These are phyloP conservation scores for Arctocebus calabarensis DNA, from an alignment of 2,797 vertebrate genomes.

Conservation along the genomic window DNA sequence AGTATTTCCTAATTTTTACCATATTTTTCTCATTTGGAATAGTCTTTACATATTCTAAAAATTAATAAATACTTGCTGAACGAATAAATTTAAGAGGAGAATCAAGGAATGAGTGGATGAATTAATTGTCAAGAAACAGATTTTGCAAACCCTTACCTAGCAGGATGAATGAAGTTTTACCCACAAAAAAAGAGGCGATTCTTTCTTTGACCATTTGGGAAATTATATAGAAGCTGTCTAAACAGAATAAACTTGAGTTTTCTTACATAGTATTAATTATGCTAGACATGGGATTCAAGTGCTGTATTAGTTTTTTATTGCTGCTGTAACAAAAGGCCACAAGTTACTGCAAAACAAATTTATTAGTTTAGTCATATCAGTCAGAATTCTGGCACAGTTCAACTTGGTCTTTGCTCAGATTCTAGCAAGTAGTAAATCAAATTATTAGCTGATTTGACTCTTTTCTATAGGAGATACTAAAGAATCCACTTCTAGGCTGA, in stretches of 20 bases:
- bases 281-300: not conserved
- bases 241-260: not conserved
- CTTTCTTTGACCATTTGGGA: not conserved
- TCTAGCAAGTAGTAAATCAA: constrained; percentile 11
- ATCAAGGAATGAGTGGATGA: not conserved
- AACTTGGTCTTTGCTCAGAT: not conserved
- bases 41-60: not conserved
- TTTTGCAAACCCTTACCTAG: not conserved
- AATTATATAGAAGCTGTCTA: not conserved
- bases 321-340: not conserved
- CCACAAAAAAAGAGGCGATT: not conserved
- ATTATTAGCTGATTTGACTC: not conserved
- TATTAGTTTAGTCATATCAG: not conserved
- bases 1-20: not conserved
- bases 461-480: not conserved
- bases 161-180: not conserved
- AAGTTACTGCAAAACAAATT: not conserved
- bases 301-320: not conserved
- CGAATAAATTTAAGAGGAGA: not conserved
- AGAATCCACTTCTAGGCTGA: not conserved
- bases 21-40: not conserved
- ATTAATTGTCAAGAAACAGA: not conserved
- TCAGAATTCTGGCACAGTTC: not conserved
- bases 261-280: constrained; percentile 10
- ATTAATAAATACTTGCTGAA: constrained; percentile 32